Evolutionary conservation across 2,797 vertebrate species (phyloP).

Genomic region (Micromesistius poutassou): DNA sequence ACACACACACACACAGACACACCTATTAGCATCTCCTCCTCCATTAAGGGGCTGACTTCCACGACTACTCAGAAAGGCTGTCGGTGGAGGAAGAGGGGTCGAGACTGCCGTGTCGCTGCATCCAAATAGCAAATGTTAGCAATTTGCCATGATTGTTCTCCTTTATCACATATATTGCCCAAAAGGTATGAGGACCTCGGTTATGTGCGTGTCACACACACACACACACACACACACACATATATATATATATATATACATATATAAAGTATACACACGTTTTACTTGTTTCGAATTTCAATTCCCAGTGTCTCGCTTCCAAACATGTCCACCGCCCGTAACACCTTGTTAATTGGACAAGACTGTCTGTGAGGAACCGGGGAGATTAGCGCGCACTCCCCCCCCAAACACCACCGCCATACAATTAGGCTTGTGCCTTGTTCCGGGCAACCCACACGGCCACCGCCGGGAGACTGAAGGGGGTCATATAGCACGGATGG

Average conservation of each 20-base stretch:
- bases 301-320: constrained; percentile 57
- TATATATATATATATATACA: constrained; percentile 5
- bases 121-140: background rate
- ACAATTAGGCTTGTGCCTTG: constrained; percentile 54
- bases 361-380: constrained; percentile 62
- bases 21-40: background rate
- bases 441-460: constrained; percentile 48
- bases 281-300: constrained; percentile 57
- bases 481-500: constrained; percentile 39
- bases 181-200: background rate
- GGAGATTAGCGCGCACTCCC: constrained; percentile 52
- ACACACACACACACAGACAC: background rate
- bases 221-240: background rate
- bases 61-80: background rate
- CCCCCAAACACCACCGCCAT: constrained; percentile 35
- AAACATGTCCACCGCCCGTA: constrained; percentile 60
- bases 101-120: background rate
- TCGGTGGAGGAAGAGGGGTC: too few species aligned
- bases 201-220: background rate
- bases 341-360: constrained; percentile 65
- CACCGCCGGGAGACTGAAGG: background rate
- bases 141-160: background rate
- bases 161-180: background rate
- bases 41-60: background rate
- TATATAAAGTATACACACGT: background rate